These are phyloP conservation scores for Magallana nippona DNA, from an alignment of 2,888 invertebrate species.

Conservation along the genomic window DNA sequence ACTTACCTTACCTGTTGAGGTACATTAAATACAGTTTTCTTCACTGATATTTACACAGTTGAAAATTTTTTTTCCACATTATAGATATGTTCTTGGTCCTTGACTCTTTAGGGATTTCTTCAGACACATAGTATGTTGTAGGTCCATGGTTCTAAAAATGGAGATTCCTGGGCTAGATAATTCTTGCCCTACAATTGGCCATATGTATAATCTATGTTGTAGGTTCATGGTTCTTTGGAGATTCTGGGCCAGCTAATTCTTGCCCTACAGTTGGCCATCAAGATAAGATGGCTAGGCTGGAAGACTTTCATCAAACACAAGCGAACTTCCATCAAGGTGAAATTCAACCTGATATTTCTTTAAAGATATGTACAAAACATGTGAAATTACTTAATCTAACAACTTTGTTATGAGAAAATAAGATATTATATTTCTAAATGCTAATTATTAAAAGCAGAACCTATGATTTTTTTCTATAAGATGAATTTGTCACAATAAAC, in stretches of 20 bases:
- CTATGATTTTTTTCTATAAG: too few species aligned
- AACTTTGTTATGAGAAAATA: too few species aligned
- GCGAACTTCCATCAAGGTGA: slow-evolving; percentile 91
- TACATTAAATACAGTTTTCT: too few species aligned
- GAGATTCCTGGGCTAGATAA: slow-evolving; percentile 88
- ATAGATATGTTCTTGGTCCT: too few species aligned
- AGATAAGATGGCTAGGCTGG: slow-evolving; percentile 92
- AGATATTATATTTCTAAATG: too few species aligned
- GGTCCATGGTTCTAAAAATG: slow-evolving; percentile 79
- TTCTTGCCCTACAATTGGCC: slow-evolving; percentile 89
- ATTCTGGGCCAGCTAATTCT: slow-evolving; percentile 88
- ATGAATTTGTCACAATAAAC: too few species aligned
- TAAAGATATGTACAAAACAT: background rate
- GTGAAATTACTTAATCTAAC: slow-evolving; percentile 12
- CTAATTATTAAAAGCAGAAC: too few species aligned
- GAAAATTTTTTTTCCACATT: too few species aligned
- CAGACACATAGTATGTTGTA: too few species aligned
- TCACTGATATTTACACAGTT: too few species aligned
- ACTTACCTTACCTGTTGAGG: background rate
- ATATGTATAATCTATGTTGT: slow-evolving; percentile 82
- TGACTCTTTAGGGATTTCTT: too few species aligned
- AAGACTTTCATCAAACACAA: slow-evolving; percentile 90
- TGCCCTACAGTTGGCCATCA: slow-evolving; percentile 88
- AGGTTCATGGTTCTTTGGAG: slow-evolving; percentile 90
- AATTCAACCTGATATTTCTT: background rate